Evolutionary conservation across 2,113 vertebrate species (phyloP).

Genomic region (Scomber scombrus): DNA sequence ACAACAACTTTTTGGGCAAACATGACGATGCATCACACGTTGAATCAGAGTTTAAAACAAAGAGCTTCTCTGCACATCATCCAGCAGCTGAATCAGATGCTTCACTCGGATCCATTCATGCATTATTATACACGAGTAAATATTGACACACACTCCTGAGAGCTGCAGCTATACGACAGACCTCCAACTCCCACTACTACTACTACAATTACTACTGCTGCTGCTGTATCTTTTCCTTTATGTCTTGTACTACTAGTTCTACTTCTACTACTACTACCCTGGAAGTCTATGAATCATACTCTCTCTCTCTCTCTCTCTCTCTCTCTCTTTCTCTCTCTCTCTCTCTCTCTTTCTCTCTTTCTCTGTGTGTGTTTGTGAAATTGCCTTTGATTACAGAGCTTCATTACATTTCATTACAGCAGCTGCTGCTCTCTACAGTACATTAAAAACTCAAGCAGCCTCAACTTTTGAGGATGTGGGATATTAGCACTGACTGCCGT

Average conservation of each 20-base stretch:
- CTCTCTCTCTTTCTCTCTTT: conserved; percentile 13
- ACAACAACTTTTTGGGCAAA: too few species aligned
- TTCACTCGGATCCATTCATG: too few species aligned
- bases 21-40: too few species aligned
- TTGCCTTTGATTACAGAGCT: conserved; percentile 74
- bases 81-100: too few species aligned
- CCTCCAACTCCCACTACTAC: neutral
- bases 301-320: conserved; percentile 18
- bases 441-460: conserved; percentile 81
- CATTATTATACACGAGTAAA: too few species aligned
- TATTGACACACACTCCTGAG: too few species aligned
- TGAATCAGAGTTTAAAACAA: too few species aligned
- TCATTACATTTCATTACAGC: conserved; percentile 78
- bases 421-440: conserved; percentile 66
- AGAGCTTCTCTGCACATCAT: too few species aligned
- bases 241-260: too few species aligned
- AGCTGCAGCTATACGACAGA: too few species aligned
- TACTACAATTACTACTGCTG: neutral
- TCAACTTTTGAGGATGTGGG: conserved; percentile 67
- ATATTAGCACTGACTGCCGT: conserved; percentile 70
- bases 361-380: conserved; percentile 47
- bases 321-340: conserved; percentile 12
- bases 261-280: neutral
- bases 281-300: conserved; percentile 12
- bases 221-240: neutral